phyloP scores from a whole-genome alignment of 23 tunicate species.

The Trididemnum clinides region DNA sequence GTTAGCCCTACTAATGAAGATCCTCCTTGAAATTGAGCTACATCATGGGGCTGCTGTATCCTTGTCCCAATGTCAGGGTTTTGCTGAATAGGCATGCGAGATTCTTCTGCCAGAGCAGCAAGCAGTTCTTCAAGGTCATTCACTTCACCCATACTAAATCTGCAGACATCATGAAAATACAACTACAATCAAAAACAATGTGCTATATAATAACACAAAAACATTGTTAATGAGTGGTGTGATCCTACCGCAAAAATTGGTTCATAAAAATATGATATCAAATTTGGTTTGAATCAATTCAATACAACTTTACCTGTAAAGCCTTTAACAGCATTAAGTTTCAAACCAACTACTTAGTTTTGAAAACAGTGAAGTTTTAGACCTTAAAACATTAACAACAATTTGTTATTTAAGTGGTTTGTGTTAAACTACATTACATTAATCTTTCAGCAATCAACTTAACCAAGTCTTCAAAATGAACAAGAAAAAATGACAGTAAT shows the following conservation, averaged over 20 bases:
- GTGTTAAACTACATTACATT: too few species aligned
- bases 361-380: too few species aligned
- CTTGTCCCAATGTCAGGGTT: neutral
- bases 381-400: too few species aligned
- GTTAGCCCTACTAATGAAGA: neutral
- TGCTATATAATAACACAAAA: neutral
- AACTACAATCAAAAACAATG: neutral
- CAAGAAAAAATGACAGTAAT: too few species aligned
- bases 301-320: too few species aligned
- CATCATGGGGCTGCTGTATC: neutral
- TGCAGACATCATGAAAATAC: neutral
- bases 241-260: neutral
- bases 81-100: slow-evolving; percentile 5
- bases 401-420: too few species aligned
- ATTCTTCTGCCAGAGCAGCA: slow-evolving; percentile 45
- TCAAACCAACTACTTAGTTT: too few species aligned
- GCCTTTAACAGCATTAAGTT: too few species aligned
- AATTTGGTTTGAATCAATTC: too few species aligned
- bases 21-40: neutral
- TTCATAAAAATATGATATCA: too few species aligned
- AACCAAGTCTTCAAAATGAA: too few species aligned
- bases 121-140: slow-evolving; percentile 45
- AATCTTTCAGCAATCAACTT: too few species aligned
- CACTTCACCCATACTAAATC: slow-evolving; percentile 38
- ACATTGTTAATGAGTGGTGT: neutral